Evolutionary conservation across 2,888 invertebrate species (phyloP).

Genomic region (Sminthurinus aureus): DNA sequence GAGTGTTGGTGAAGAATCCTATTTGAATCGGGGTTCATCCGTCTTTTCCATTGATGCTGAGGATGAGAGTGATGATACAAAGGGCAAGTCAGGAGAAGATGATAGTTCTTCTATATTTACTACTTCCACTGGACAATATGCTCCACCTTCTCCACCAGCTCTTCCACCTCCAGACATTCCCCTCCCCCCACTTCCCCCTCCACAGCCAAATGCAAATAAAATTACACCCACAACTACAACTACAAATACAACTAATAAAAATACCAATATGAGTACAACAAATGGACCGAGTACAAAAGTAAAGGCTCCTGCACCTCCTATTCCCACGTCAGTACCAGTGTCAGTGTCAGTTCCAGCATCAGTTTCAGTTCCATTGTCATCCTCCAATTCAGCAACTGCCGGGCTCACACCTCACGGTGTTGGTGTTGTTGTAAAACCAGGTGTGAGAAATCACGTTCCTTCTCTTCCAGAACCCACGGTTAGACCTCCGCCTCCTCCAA

Average conservation of each 20-base stretch:
- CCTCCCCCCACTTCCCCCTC: conserved; percentile 31
- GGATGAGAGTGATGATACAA: conserved; percentile 40
- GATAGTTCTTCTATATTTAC: conserved; percentile 42
- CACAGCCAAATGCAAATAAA: not conserved
- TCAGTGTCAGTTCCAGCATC: not conserved
- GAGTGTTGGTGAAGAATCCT: conserved; percentile 44
- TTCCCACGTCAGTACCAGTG: not conserved
- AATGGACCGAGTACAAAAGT: too few relatives aligned
- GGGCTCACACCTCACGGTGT: conserved; percentile 8
- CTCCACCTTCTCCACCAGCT: conserved; percentile 44
- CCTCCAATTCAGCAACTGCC: not conserved
- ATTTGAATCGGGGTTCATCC: conserved; percentile 45
- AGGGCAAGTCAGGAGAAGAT: conserved; percentile 33
- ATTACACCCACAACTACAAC: not conserved
- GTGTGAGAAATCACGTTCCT: conserved; percentile 61
- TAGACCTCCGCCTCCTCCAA: conserved; percentile 75
- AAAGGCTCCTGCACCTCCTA: too few relatives aligned
- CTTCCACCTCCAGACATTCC: conserved; percentile 45
- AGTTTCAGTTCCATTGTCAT: not conserved
- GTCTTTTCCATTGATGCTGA: conserved; percentile 40
- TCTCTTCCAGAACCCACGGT: conserved; percentile 80
- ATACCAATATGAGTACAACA: not conserved
- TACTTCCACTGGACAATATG: conserved; percentile 17
- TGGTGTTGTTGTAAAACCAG: not conserved
- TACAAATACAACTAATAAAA: not conserved